Percentiles rank a stretch among this genome's conserved stretches.
phyloP scores from a whole-genome alignment of 2,113 vertebrate species.

The Edolisoma coerulescens region DNA sequence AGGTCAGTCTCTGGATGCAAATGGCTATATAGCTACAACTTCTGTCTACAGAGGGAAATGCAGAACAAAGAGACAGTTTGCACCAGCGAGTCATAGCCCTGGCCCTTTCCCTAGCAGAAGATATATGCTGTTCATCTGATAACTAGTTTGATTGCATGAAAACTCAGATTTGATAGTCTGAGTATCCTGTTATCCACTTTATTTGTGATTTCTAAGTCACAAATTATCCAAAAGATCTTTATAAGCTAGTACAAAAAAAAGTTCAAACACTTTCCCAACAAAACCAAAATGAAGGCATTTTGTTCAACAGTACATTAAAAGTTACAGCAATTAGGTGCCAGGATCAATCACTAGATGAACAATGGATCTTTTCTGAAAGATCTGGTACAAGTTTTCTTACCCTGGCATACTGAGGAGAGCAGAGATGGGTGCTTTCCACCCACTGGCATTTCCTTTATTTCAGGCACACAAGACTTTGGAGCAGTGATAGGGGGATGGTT shows the following conservation, averaged over 20 bases:
- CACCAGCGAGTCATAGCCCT: background rate
- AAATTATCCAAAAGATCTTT: background rate
- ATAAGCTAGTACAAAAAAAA: background rate
- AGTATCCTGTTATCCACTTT: background rate
- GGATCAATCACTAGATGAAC: background rate
- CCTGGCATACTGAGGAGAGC: background rate
- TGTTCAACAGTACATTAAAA: background rate
- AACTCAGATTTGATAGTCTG: background rate
- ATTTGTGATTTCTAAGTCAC: background rate
- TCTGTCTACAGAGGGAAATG: background rate
- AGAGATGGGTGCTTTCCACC: background rate
- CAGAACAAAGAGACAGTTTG: background rate
- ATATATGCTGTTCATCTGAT: background rate
- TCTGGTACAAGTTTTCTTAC: background rate
- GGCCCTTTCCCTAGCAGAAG: background rate
- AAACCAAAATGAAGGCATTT: background rate
- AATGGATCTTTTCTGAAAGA: background rate
- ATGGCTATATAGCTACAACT: background rate
- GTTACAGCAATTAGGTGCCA: background rate
- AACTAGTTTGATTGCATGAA: background rate
- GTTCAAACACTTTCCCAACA: background rate
- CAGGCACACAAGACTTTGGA: background rate
- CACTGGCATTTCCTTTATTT: background rate
- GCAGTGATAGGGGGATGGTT: fast-evolving
- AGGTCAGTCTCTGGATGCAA: background rate